A percentile compares a stretch with the other conserved stretches of the same genome.
Conservation (phyloP, 2,113 vertebrate genomes). For the Eulemur macaco region DNA sequence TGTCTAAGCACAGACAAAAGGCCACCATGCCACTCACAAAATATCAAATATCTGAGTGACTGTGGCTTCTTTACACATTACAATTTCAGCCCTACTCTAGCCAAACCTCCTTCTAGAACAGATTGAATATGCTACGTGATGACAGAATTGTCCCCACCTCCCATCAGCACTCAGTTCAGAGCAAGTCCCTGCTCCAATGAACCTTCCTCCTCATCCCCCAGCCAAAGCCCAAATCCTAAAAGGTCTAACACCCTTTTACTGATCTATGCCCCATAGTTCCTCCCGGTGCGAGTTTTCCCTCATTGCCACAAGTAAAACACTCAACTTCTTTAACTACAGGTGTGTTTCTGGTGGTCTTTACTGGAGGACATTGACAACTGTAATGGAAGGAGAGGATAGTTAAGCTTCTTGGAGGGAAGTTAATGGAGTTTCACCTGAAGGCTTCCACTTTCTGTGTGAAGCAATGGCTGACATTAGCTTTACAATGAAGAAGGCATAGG, state of each 20-base stretch:
- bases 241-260: neutral
- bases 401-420: neutral
- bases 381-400: neutral
- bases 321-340: neutral
- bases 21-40: neutral
- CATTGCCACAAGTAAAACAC: neutral
- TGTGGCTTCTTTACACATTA: neutral
- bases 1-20: neutral
- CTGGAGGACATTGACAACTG: neutral
- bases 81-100: neutral
- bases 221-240: neutral
- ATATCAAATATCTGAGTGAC: neutral
- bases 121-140: neutral
- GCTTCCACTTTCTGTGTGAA: neutral
- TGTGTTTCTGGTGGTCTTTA: neutral
- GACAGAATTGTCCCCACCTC: neutral
- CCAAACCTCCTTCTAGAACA: neutral
- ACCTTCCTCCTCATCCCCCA: neutral
- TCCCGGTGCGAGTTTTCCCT: neutral
- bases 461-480: neutral
- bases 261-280: neutral
- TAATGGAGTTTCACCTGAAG: neutral
- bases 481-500: rapidly evolving
- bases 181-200: neutral
- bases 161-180: neutral